Evolutionary conservation across 2,113 vertebrate genomes (phyloP), one percentile per base, ranked within the genome.

Genomic region (Pterocles orientalis): DNA sequence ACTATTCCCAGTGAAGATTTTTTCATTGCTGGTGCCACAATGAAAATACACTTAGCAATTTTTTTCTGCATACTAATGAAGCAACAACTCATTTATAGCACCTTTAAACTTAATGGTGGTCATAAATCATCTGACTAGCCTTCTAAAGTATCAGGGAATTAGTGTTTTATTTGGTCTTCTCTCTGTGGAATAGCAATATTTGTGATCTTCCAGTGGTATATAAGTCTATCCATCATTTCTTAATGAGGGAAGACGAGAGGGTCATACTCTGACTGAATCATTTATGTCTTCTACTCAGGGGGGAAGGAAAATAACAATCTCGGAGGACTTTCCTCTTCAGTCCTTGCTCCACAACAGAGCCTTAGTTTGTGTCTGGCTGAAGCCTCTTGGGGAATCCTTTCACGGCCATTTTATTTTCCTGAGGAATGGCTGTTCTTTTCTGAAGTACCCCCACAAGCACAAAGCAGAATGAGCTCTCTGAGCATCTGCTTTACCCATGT

Each of bases 111-210:
- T 48, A 84, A 80, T 53, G 66, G 50, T 64, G 20, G 41, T 41
- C 50, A 94, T 93, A 95, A 92, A 81, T 89, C 84, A 45, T 23
- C 65, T 82, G 33, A 75, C 53, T 48, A 82, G 31, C 54, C 14
- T 45, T 82, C 75, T 58, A 26, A 87, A 94, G 64, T 84, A 70
- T 90, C 80, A 82, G 60, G 48, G 53, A 86, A 94, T 56, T 3
- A 66, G 17, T 79, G 43, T 73, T 95, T 96, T 85, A 91, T 96
- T 94, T 94, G 64, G 18, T 88, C 47, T 57, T 31, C 23, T 90
- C 45, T 86, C 85, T 83, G 20, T 72, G 68, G 45, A 96, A 75
- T 23, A 80, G 50, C 68, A 92, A 33, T 53, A 87, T 88, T 79
- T 80, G 73, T 71, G 25, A 73, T 86, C 31, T 71, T 56, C 62